Conservation (phyloP, 2,797 vertebrate genomes). For the Pyrocephalus nanus region DNA sequence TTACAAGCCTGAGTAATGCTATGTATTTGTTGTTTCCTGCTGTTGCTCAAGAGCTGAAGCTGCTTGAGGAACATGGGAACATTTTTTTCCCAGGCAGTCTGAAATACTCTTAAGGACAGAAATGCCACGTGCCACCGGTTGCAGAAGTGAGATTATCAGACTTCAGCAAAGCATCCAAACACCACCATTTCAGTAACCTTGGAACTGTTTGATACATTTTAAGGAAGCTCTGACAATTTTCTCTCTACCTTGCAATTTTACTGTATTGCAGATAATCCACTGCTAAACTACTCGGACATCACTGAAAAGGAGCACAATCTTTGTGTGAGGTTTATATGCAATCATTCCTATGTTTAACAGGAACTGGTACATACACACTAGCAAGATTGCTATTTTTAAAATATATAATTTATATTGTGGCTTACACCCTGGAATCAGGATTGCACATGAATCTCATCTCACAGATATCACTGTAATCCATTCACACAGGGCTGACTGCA, state of each 20-base stretch:
- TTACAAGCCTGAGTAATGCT: not conserved
- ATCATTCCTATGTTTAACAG: not conserved
- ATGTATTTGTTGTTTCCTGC: not conserved
- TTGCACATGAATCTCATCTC: not conserved
- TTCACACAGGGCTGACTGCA: not conserved
- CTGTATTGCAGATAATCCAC: not conserved
- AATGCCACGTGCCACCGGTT: not conserved
- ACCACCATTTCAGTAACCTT: not conserved
- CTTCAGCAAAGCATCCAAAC: not conserved
- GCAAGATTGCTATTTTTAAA: not conserved
- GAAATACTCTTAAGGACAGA: slow-evolving; percentile 14
- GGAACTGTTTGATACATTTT: not conserved
- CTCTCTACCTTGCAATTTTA: not conserved
- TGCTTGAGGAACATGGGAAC: not conserved
- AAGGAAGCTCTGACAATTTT: not conserved
- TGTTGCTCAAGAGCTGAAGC: not conserved
- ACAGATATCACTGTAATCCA: not conserved
- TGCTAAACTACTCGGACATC: not conserved
- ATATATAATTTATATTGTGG: not conserved
- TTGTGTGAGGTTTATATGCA: not conserved
- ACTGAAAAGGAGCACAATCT: not conserved
- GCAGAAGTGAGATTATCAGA: slow-evolving; percentile 5
- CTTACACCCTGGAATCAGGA: not conserved
- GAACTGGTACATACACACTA: not conserved
- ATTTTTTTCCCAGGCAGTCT: not conserved